phyloP scores from a whole-genome alignment of 2,888 invertebrate genomes.

The Oithona nana region DNA sequence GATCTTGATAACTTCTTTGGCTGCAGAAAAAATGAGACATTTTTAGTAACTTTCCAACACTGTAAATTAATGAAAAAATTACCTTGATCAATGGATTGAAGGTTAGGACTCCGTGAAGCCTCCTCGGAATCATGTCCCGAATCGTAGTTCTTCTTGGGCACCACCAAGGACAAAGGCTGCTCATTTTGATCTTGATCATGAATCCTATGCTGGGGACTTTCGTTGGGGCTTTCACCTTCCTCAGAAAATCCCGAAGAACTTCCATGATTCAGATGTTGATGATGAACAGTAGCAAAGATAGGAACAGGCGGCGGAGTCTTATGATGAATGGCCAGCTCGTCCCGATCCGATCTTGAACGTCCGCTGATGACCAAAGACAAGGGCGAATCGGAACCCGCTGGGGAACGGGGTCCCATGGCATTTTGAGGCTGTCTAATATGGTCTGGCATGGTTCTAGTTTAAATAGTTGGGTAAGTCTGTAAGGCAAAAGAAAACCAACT shows the following conservation, averaged over 20 bases:
- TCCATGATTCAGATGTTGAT: not conserved
- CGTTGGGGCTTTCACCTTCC: not conserved
- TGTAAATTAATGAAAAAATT: too few relatives aligned
- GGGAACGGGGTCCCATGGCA: not conserved
- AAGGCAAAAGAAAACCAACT: not conserved
- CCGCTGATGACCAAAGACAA: not conserved
- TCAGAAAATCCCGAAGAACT: slow-evolving; percentile 1
- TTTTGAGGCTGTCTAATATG: not conserved
- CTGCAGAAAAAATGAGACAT: too few relatives aligned
- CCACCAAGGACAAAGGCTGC: slow-evolving; percentile 10
- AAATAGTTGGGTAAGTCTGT: not conserved
- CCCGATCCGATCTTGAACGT: too few relatives aligned
- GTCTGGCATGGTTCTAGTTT: not conserved
- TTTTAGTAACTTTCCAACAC: too few relatives aligned
- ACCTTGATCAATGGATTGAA: too few relatives aligned
- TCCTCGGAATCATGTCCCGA: slow-evolving; percentile 4
- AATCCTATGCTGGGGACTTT: not conserved
- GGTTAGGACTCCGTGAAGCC: too few relatives aligned
- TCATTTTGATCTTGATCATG: not conserved
- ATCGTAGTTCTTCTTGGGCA: not conserved
- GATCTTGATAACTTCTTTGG: slow-evolving; percentile 2
- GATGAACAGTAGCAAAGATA: not conserved
- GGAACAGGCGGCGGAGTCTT: not conserved
- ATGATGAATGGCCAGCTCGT: not conserved
- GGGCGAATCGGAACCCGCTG: slow-evolving; percentile 3